phyloP scores from a whole-genome alignment of 2,888 invertebrate genomes.

The Cosmia trapezina region DNA sequence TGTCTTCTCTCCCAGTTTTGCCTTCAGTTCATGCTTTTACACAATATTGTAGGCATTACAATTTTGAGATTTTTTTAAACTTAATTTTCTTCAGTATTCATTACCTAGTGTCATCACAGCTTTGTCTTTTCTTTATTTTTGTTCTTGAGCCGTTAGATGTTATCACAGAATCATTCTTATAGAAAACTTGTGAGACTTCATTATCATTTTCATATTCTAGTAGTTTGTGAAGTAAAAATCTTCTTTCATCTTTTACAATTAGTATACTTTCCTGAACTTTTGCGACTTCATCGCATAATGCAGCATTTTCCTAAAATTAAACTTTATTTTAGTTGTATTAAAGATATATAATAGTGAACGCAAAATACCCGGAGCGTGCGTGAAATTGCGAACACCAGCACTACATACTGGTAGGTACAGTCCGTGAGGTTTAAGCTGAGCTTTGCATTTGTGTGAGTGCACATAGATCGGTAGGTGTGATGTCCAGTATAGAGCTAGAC shows the following conservation, averaged over 20 bases:
- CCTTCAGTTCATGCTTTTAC: background rate
- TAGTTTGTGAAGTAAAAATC: conserved; percentile 94
- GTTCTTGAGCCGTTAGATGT: conserved; percentile 77
- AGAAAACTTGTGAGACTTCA: conserved; percentile 73
- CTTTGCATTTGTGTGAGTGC: too few relatives aligned
- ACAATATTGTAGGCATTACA: background rate
- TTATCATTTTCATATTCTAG: conserved; percentile 91
- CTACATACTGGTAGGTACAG: too few relatives aligned
- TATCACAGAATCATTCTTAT: conserved; percentile 71
- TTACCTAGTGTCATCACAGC: conserved; percentile 76
- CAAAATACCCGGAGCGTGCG: accelerated
- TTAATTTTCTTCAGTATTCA: conserved; percentile 1
- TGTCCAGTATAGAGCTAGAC: too few relatives aligned
- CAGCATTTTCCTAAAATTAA: conserved; percentile 93
- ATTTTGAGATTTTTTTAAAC: background rate
- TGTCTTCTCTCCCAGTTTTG: background rate
- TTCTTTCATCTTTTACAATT: conserved; percentile 95
- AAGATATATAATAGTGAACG: background rate
- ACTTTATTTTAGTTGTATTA: background rate
- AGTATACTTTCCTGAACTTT: conserved; percentile 95
- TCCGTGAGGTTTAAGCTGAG: too few relatives aligned
- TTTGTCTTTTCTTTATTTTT: conserved; percentile 80
- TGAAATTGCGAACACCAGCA: background rate
- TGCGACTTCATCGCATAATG: conserved; percentile 96
- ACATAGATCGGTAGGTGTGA: too few relatives aligned